Percentiles rank a stretch among this genome's conserved stretches.
Evolutionary conservation across 2,888 invertebrate species (phyloP).

Genomic region (Lasioglossum leucozonium): DNA sequence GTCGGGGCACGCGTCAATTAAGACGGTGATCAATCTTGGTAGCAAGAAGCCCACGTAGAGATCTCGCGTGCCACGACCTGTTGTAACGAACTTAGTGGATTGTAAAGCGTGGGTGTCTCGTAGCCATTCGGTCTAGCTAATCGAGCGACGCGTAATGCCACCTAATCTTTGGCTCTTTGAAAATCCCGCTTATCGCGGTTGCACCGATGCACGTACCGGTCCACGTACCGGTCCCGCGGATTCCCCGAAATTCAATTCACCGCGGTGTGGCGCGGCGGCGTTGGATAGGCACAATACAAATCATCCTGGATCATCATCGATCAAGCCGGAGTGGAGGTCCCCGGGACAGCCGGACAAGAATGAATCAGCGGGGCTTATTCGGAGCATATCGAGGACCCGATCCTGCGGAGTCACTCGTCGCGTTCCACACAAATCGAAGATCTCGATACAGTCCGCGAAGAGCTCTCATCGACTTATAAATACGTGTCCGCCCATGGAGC

Average conservation of each 20-base stretch:
- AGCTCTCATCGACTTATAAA: slow-evolving; percentile 45
- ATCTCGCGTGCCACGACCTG: slow-evolving; percentile 7
- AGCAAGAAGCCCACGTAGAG: slow-evolving; percentile 29
- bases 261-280: slow-evolving; percentile 49
- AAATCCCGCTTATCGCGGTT: slow-evolving; percentile 22
- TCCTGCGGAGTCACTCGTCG: slow-evolving; percentile 62
- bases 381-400: slow-evolving; percentile 56
- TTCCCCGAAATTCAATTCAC: slow-evolving; percentile 67
- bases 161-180: slow-evolving; percentile 55
- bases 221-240: slow-evolving; percentile 34
- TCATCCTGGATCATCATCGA: slow-evolving; percentile 71
- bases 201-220: slow-evolving; percentile 9
- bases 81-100: slow-evolving; percentile 6
- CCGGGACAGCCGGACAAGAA: slow-evolving; percentile 66
- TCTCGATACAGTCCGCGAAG: slow-evolving; percentile 44
- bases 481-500: slow-evolving; percentile 29
- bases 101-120: slow-evolving; percentile 10
- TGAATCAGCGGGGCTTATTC: slow-evolving; percentile 73
- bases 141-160: slow-evolving; percentile 45
- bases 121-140: slow-evolving; percentile 46
- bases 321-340: slow-evolving; percentile 65
- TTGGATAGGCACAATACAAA: slow-evolving; percentile 60
- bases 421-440: slow-evolving; percentile 63
- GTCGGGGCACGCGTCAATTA: slow-evolving; percentile 57
- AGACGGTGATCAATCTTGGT: slow-evolving; percentile 56